These are phyloP conservation scores for Cynocephalus volans DNA, from an alignment of 2,113 vertebrate genomes.

Conservation along the genomic window DNA sequence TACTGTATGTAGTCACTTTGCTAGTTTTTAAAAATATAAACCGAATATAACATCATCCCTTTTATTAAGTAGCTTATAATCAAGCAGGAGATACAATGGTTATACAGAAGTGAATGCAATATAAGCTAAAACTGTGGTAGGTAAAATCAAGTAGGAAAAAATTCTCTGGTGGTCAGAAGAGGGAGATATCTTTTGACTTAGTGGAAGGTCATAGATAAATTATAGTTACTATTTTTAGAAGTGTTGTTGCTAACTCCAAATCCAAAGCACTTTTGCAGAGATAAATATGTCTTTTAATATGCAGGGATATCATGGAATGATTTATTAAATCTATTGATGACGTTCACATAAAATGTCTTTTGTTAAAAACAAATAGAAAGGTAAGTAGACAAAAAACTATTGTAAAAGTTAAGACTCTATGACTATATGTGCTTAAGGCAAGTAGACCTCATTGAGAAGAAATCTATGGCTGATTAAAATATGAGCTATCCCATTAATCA, in stretches of 20 bases:
- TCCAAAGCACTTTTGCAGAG: conserved; percentile 44
- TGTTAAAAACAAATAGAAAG: conserved; percentile 63
- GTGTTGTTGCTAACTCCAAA: conserved; percentile 38
- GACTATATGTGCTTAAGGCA: conserved; percentile 28
- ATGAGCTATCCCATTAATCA: conserved; percentile 79
- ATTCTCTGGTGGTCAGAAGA: neutral
- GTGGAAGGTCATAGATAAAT: neutral
- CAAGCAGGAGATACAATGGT: neutral
- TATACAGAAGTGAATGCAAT: neutral
- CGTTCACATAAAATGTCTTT: conserved; percentile 64
- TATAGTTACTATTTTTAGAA: conserved; percentile 36
- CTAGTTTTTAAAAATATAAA: conserved; percentile 45
- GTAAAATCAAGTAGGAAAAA: neutral
- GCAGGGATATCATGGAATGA: neutral
- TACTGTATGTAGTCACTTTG: neutral
- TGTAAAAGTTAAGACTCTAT: conserved; percentile 52
- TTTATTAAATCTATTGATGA: conserved; percentile 67
- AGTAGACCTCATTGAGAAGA: conserved; percentile 68
- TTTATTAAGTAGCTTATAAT: neutral
- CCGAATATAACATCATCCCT: neutral
- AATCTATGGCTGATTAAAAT: conserved; percentile 77
- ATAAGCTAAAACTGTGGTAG: neutral
- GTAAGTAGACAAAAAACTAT: conserved; percentile 54
- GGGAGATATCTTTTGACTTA: neutral
- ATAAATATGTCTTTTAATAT: conserved; percentile 57